Evolutionary conservation across 2,113 vertebrate genomes (phyloP).

Genomic region (Bungarus multicinctus): DNA sequence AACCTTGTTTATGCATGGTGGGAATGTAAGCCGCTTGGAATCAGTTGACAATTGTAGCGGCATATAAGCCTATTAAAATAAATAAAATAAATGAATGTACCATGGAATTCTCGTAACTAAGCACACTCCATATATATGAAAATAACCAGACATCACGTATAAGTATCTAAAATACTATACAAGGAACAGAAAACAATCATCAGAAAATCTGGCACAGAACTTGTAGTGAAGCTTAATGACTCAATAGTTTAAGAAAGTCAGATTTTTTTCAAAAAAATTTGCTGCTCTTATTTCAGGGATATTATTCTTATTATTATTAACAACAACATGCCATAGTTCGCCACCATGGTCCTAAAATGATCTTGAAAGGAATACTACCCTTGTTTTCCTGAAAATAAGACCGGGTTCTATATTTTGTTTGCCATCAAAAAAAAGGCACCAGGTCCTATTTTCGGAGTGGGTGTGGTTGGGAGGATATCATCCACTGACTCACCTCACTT

Average conservation of each 20-base stretch:
- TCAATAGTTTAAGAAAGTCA: not conserved
- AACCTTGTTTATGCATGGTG: not conserved
- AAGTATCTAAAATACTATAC: not conserved
- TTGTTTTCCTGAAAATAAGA: no score
- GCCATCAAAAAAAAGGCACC: no score
- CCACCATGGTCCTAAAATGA: not conserved
- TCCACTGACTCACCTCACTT: no score
- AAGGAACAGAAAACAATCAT: not conserved
- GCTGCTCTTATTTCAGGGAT: not conserved
- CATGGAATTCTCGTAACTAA: accelerated
- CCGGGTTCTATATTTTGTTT: no score
- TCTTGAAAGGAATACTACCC: not conserved
- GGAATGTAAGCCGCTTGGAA: not conserved
- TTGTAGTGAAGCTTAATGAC: not conserved
- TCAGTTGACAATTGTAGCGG: not conserved
- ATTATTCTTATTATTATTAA: not conserved
- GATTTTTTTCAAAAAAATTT: not conserved
- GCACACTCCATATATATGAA: not conserved
- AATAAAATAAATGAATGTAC: not conserved
- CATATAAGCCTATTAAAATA: not conserved
- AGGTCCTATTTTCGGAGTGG: no score
- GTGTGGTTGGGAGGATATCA: no score
- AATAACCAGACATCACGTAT: not conserved
- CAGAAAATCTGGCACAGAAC: not conserved
- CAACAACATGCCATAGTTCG: no score